Evolutionary conservation across 2,113 vertebrate species (phyloP).

Genomic region (Seriola dumerili): DNA sequence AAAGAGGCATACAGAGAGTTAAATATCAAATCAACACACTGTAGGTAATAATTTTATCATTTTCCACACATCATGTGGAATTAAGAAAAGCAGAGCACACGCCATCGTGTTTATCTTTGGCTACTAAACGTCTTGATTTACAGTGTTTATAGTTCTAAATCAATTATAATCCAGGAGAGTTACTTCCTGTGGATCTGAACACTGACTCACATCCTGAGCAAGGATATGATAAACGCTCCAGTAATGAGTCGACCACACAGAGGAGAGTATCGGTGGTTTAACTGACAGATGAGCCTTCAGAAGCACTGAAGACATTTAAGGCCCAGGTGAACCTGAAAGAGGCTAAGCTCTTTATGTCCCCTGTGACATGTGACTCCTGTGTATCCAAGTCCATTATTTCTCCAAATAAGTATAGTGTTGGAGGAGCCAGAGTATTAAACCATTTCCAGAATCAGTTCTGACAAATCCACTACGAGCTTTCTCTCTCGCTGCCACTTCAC

Average conservation of each 20-base stretch:
- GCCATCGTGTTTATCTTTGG: background rate
- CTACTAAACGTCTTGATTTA: background rate
- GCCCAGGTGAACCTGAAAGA: slow-evolving; percentile 19
- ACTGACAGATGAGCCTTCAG: slow-evolving; percentile 1
- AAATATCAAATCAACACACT: background rate
- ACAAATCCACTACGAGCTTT: slow-evolving; percentile 32
- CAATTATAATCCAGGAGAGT: background rate
- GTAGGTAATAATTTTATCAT: background rate
- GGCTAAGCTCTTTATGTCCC: slow-evolving; percentile 25
- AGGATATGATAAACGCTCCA: background rate
- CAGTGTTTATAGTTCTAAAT: background rate
- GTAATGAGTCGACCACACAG: background rate
- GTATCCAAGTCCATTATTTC: slow-evolving; percentile 23
- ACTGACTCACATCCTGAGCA: background rate
- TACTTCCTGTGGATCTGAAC: background rate
- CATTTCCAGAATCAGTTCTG: slow-evolving; percentile 32
- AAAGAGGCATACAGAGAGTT: background rate
- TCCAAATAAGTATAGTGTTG: slow-evolving; percentile 10
- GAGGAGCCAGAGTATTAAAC: slow-evolving; percentile 7
- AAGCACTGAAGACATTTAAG: slow-evolving; percentile 22
- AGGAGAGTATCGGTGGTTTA: background rate
- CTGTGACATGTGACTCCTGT: slow-evolving; percentile 19
- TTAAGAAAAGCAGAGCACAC: background rate
- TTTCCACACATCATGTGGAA: too few relatives aligned
- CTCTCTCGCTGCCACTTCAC: background rate